phyloP scores from a whole-genome alignment of 2,888 invertebrate genomes.

The Andrena haemorrhoa region DNA sequence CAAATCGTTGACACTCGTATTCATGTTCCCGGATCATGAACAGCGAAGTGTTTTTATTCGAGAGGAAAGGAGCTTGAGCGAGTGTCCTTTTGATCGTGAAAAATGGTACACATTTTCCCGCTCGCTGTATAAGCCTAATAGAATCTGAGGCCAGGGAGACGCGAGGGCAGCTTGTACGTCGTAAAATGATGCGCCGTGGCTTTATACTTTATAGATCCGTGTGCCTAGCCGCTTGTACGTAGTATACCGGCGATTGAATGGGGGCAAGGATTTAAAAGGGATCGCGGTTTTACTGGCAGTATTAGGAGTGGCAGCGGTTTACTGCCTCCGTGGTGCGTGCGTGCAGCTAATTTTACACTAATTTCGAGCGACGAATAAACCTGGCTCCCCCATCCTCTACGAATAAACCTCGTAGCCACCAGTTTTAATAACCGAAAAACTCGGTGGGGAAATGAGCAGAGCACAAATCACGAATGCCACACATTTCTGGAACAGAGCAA shows the following conservation, averaged over 20 bases:
- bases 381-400: too few species aligned
- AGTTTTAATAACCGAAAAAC: too few species aligned
- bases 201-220: constrained; percentile 82
- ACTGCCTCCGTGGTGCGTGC: constrained; percentile 17
- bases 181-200: constrained; percentile 75
- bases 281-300: constrained; percentile 80
- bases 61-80: neutral
- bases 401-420: too few species aligned
- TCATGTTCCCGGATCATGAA: too few species aligned
- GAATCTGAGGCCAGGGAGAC: constrained; percentile 71
- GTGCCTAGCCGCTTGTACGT: constrained; percentile 62
- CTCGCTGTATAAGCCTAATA: constrained; percentile 73
- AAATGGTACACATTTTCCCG: constrained; percentile 33
- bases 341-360: constrained; percentile 60
- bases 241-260: constrained; percentile 75
- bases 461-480: too few species aligned
- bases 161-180: constrained; percentile 76
- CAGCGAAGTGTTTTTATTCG: too few species aligned
- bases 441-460: too few species aligned
- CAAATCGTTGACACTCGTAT: too few species aligned
- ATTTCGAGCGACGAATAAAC: constrained; percentile 38
- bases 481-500: too few species aligned
- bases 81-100: constrained; percentile 39
- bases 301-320: constrained; percentile 75
- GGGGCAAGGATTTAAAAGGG: constrained; percentile 80